Evolutionary conservation across 2,888 invertebrate genomes (phyloP), one percentile per base, ranked within the genome.

Genomic region (Heliconius cydno): DNA sequence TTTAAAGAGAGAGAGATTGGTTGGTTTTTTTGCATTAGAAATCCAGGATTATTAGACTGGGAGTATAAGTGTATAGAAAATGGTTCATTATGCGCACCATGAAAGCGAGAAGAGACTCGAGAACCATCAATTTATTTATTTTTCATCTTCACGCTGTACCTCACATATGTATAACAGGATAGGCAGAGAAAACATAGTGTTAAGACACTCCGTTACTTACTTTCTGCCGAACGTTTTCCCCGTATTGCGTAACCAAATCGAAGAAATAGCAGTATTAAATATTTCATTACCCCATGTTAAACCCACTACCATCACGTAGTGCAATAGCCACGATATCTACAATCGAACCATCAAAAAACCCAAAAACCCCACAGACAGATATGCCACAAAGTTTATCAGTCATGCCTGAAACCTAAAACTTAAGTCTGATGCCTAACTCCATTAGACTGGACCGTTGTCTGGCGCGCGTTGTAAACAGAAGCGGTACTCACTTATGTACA

Each of bases 391-490:
- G 70, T 81, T 79, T 68, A 68, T 65, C 34, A 70, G 71, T 46
- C 81, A 74, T 72, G 79, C 76, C 71, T 77, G 75, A 82, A 77
- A 77, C 52, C 80, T 75, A 76, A 79, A 75, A 80, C 79, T 63
- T 79, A 34, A 72, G 72, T 65, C 63, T 15, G 57, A 78, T 67
- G 25, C 63, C 46, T 66, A 79, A 79, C 79, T 76, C 76, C 75
- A 81, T 81, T 77, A 79, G 80, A 81, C 80, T 79, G 66, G 60
- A 68, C 74, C 63, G 60, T 34, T 75, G 76, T 77, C 75, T 81
- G 75, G 68, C 46, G 74, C 57, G 74, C 76, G 81, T 41, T 76
- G 68, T 68, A 75, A 75, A 70, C 74, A 77, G 66, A 72, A 70
- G 25, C n/a, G 19, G 7, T 41, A 22, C 34, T 60, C 75, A 66